Conservation (phyloP, 2,888 invertebrate species). For the Alviniconcha strummeri region DNA sequence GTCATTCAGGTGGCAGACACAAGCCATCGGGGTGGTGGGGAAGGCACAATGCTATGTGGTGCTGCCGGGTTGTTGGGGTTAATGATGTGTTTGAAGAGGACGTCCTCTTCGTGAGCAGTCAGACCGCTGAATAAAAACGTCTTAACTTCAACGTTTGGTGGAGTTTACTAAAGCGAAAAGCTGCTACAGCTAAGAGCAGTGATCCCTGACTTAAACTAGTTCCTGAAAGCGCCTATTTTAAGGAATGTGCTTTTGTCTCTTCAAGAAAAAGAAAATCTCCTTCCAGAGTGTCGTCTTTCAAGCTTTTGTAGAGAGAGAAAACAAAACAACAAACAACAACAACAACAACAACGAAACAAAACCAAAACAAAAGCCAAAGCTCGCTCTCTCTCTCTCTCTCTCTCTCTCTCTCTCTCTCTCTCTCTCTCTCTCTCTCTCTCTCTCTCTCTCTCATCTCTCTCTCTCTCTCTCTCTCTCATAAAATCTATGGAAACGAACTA, state of each 20-base stretch:
- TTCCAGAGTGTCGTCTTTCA: background rate
- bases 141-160: background rate
- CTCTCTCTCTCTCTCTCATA: background rate
- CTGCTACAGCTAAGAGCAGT: background rate
- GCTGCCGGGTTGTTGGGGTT: background rate
- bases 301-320: no score
- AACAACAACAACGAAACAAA: no score
- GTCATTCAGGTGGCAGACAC: no score
- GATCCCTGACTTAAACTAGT: no score
- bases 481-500: background rate
- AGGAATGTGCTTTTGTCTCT: background rate
- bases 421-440: conserved; percentile 14
- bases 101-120: background rate
- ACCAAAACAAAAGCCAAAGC: no score
- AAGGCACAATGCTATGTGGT: background rate
- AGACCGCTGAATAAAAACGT: background rate
- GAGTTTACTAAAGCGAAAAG: background rate
- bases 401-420: conserved; percentile 12
- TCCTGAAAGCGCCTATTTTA: no score
- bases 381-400: conserved; percentile 6
- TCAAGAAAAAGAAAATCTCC: background rate
- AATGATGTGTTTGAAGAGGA: background rate
- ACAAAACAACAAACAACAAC: no score
- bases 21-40: no score
- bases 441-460: background rate